A percentile compares a stretch with the other conserved stretches of the same genome.
Evolutionary conservation across 2,113 vertebrate genomes (phyloP).

Genomic region (Pachycephala philippinensis): DNA sequence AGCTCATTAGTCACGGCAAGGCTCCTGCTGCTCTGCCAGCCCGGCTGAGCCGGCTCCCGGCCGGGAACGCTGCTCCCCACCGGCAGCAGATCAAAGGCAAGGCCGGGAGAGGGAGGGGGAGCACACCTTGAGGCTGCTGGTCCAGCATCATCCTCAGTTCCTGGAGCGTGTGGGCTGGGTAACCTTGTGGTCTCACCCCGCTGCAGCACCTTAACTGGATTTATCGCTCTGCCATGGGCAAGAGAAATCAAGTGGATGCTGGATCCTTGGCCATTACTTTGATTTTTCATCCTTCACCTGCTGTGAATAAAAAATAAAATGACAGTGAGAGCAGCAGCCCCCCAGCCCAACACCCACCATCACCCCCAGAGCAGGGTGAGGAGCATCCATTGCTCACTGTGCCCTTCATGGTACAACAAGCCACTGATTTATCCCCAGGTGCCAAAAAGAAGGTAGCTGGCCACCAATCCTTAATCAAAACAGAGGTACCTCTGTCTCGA

Average conservation of each 20-base stretch:
- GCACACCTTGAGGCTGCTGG: neutral
- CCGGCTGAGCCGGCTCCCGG: neutral
- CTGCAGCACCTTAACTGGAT: neutral
- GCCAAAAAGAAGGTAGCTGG: neutral
- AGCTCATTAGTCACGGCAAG: neutral
- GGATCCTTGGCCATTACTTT: neutral
- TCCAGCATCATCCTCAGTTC: neutral
- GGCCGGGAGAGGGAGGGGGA: neutral
- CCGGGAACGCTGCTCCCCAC: fast-evolving
- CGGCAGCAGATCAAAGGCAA: neutral
- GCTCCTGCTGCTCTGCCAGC: neutral
- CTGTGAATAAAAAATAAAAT: neutral
- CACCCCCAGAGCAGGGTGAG: neutral
- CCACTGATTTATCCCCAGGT: neutral
- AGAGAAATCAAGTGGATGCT: neutral
- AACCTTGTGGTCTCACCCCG: fast-evolving
- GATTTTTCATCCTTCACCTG: neutral
- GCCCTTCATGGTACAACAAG: slow-evolving; percentile 1
- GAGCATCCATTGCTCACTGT: neutral
- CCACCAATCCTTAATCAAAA: neutral
- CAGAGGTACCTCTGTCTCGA: fast-evolving
- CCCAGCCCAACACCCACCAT: neutral
- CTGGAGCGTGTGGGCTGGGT: fast-evolving
- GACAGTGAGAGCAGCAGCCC: neutral
- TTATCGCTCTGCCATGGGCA: fast-evolving